Base-by-base conservation (phyloP, 2,888 invertebrate genomes). In the Panzeria rudis region DNA sequence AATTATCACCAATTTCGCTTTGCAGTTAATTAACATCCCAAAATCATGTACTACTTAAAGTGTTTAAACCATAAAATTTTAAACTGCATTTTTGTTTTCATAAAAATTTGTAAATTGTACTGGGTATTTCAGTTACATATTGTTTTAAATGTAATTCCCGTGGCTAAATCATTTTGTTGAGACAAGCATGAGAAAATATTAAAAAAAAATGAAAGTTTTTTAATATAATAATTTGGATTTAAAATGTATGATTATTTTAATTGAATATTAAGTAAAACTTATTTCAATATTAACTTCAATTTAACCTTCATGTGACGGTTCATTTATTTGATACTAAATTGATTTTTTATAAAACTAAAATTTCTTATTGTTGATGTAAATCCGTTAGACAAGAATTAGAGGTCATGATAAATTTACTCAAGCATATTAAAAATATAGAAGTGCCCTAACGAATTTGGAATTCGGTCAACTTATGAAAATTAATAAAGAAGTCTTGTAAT, bases 191-290 rank as follows among this genome's bases (percentile, higher is more conserved):
- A 17, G 35, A 35, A 61, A 61, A 61, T 61, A 61, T 61, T 3
- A 61, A 61, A 17, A 8, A 61, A 9, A 61, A 20, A 35, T 20
- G 11, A 61, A 61, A 35, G 17, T 35, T 61, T 61, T 35, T 59
- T 17, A 59, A 54, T 54, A 13, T 23, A 29, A 54, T 54, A 54
- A 56, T 8, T 20, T 17, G 2, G 1, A 9, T 35, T 35, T 35
- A 35, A 35, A 38, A 38, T 38, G 38, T 38, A 0, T 38, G 11
- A 13, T 32, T 35, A 17, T 11, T 61, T 59, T 61, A 15, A 44
- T 4, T 1, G n/a, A 35, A 15, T n/a, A 32, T 29, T 29, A n/a
- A 50, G 1, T 0, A 47, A 47, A 47, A 0, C 2, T 47, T 7
- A 47, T 17, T 47, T 17, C 38, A 47, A 20, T 47, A 47, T 17